Evolutionary conservation across 2,888 invertebrate species (phyloP).

Genomic region (Hyposoter dolosus): DNA sequence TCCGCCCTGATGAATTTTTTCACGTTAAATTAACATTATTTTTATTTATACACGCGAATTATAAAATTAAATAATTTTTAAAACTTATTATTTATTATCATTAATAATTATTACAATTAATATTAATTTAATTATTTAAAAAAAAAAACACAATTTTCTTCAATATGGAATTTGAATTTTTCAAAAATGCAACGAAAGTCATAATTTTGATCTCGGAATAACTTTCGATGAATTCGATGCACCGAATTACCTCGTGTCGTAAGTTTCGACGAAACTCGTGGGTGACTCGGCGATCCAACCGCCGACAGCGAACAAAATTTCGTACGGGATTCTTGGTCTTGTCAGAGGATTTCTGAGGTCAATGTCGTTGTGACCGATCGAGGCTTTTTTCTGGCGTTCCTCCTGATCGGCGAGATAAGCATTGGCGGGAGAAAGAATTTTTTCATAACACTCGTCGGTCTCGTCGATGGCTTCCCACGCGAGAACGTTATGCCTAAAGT

Average conservation of each 20-base stretch:
- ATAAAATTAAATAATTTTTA: neutral
- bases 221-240: no score
- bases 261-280: conserved; percentile 92
- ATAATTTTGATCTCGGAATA: neutral
- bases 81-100: no score
- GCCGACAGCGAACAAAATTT: conserved; percentile 93
- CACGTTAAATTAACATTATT: neutral
- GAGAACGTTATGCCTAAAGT: conserved; percentile 86
- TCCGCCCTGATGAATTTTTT: conserved; percentile 87
- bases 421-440: conserved; percentile 86
- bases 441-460: conserved; percentile 86
- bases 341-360: conserved; percentile 87
- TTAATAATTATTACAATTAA: no score
- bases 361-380: conserved; percentile 77
- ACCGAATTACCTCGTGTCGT: conserved; percentile 90
- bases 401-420: conserved; percentile 86
- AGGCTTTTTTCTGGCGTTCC: conserved; percentile 79
- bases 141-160: no score
- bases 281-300: conserved; percentile 95
- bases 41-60: neutral
- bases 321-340: conserved; percentile 91
- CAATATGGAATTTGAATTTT: no score
- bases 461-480: conserved; percentile 86
- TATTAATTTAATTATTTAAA: no score
- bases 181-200: no score